Conservation (phyloP, 2,113 vertebrate species). For the Syngnathus scovelli region DNA sequence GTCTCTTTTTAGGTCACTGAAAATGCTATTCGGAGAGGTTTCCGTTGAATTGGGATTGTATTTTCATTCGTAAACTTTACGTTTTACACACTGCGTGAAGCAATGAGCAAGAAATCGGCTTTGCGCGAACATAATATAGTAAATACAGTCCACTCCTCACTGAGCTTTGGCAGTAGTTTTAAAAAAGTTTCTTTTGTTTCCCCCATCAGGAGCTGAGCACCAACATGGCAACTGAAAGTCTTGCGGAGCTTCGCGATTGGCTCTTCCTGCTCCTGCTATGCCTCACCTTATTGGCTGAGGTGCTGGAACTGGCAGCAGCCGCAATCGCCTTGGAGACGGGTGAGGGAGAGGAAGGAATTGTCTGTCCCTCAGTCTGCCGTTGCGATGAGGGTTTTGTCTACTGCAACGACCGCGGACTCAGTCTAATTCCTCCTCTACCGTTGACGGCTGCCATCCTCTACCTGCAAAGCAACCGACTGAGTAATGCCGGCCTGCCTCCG, state of each 20-base stretch:
- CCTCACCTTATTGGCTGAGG: slow-evolving; percentile 84
- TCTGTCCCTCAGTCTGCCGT: slow-evolving; percentile 84
- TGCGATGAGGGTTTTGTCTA: slow-evolving; percentile 89
- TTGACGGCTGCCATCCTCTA: slow-evolving; percentile 86
- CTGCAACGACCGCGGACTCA: slow-evolving; percentile 90
- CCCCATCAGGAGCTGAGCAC: slow-evolving; percentile 38
- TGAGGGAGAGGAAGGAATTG: slow-evolving; percentile 69
- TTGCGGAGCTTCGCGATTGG: slow-evolving; percentile 86
- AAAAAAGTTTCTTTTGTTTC: slow-evolving; percentile 38
- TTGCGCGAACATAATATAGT: too few relatives aligned
- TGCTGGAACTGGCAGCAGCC: slow-evolving; percentile 77
- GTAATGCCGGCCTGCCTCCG: slow-evolving; percentile 80
- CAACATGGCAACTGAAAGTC: slow-evolving; percentile 75
- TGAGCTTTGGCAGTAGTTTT: slow-evolving; percentile 22
- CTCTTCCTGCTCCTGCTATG: slow-evolving; percentile 84
- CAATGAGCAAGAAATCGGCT: too few relatives aligned
- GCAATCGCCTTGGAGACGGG: slow-evolving; percentile 73
- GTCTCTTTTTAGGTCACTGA: not conserved
- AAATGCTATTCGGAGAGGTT: not conserved
- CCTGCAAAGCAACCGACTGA: slow-evolving; percentile 91
- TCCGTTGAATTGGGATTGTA: not conserved
- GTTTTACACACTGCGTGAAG: not conserved
- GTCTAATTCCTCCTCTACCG: slow-evolving; percentile 81
- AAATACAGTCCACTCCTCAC: not conserved
- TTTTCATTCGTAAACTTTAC: not conserved